Conservation (phyloP, 2,888 invertebrate species). For the Drosophila testacea region DNA sequence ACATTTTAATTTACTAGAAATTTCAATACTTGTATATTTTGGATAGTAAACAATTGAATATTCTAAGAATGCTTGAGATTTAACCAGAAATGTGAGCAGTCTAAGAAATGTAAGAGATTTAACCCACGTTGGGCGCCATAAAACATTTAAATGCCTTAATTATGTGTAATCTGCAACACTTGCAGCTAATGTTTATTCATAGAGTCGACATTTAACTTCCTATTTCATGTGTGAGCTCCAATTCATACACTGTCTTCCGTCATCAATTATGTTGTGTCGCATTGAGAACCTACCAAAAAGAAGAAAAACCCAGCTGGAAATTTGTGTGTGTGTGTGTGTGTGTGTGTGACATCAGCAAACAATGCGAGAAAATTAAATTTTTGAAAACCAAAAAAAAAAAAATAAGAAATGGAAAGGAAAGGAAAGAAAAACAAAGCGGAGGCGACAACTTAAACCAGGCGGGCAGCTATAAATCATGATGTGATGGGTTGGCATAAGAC, state of each 20-base stretch:
- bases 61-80: too few species aligned
- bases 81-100: too few species aligned
- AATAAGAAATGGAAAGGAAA: conserved; percentile 1
- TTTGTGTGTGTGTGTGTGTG: conserved; percentile 19
- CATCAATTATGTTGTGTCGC: conserved; percentile 51
- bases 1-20: neutral
- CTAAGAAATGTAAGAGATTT: neutral
- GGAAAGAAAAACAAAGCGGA: conserved; percentile 32
- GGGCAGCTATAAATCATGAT: conserved; percentile 71
- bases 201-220: conserved; percentile 3
- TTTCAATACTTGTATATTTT: too few species aligned
- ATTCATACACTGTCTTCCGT: conserved; percentile 33
- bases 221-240: conserved; percentile 21
- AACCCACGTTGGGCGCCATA: neutral
- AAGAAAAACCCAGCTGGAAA: conserved; percentile 31
- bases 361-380: conserved; percentile 59
- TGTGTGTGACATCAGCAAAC: conserved; percentile 34
- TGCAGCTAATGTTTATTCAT: conserved; percentile 11
- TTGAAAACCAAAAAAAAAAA: conserved; percentile 23
- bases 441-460: conserved; percentile 64
- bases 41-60: neutral
- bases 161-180: conserved; percentile 6
- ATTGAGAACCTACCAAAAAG: conserved; percentile 2
- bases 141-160: neutral
- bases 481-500: conserved; percentile 35